A percentile compares a stretch with the other conserved stretches of the same genome.
Conservation (phyloP, 2,888 invertebrate species). For the Drosophila testacea region DNA sequence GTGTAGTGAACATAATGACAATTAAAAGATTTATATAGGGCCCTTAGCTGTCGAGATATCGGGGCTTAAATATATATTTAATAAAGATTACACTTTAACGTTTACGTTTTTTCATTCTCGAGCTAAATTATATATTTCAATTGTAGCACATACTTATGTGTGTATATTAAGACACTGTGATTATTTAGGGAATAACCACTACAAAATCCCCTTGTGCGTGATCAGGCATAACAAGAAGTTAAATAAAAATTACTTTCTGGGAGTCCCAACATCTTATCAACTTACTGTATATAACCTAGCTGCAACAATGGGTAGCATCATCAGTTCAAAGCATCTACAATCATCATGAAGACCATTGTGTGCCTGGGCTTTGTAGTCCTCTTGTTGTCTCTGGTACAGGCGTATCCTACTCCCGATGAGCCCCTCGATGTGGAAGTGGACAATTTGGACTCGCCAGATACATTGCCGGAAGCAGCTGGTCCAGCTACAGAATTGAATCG, state of each 20-base stretch:
- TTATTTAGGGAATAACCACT: not conserved
- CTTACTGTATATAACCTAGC: slow-evolving; percentile 28
- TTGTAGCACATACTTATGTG: not conserved
- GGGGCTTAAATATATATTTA: no score
- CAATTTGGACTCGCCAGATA: no score
- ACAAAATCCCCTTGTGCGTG: slow-evolving; percentile 26
- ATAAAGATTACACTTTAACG: no score
- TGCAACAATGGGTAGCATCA: not conserved
- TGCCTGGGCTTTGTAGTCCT: slow-evolving; percentile 27
- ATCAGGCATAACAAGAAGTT: not conserved
- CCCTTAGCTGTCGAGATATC: no score
- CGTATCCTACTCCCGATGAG: slow-evolving; percentile 29
- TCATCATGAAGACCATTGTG: slow-evolving; percentile 39
- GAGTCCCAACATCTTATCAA: slow-evolving; percentile 28
- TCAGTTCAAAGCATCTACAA: slow-evolving; percentile 2
- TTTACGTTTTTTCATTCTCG: no score
- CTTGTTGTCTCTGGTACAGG: slow-evolving; percentile 26
- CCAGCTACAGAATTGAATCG: slow-evolving; percentile 50
- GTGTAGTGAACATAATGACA: no score
- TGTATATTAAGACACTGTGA: not conserved
- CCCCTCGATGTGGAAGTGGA: not conserved
- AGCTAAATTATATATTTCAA: no score
- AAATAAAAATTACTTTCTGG: slow-evolving; percentile 9
- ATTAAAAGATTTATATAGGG: no score
- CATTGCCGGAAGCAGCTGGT: not conserved